Conservation (phyloP, 1,140 invertebrate species). For the Delia radicum region DNA sequence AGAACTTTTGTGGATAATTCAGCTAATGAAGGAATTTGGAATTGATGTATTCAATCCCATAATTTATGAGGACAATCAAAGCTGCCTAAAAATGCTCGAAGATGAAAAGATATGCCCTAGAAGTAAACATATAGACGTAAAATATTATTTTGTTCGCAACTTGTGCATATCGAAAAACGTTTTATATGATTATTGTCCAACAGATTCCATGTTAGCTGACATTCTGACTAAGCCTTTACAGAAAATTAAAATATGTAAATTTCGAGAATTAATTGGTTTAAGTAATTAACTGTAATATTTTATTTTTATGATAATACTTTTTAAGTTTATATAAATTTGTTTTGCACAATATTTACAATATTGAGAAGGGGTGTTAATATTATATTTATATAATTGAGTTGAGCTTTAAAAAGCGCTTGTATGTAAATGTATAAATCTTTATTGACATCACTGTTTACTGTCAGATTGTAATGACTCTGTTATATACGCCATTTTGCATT, state of each 20-base stretch:
- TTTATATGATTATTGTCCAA: conserved; percentile 30
- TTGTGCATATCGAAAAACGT: conserved; percentile 21
- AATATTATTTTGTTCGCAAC: conserved; percentile 35
- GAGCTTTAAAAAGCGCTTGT: too few species aligned
- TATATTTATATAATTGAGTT: too few species aligned
- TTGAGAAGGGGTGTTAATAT: conserved; percentile 20
- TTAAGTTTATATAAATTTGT: neutral
- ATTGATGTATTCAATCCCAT: neutral
- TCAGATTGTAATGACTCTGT: too few species aligned
- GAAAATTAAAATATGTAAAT: conserved; percentile 10
- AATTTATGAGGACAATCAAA: too few species aligned
- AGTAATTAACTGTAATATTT: neutral
- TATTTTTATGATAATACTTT: neutral
- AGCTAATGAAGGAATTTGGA: conserved; percentile 26
- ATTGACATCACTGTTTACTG: too few species aligned
- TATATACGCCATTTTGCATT: too few species aligned
- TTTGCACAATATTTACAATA: conserved; percentile 5
- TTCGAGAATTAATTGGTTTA: conserved; percentile 1
- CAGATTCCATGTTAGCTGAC: conserved; percentile 32
- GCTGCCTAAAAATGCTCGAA: neutral
- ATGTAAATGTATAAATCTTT: too few species aligned
- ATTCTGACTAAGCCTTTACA: conserved; percentile 32
- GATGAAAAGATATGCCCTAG: neutral
- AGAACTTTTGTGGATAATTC: conserved; percentile 30
- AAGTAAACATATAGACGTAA: conserved; percentile 38